Conservation (phyloP, 1,140 invertebrate species). For the Tachypleus tridentatus region DNA sequence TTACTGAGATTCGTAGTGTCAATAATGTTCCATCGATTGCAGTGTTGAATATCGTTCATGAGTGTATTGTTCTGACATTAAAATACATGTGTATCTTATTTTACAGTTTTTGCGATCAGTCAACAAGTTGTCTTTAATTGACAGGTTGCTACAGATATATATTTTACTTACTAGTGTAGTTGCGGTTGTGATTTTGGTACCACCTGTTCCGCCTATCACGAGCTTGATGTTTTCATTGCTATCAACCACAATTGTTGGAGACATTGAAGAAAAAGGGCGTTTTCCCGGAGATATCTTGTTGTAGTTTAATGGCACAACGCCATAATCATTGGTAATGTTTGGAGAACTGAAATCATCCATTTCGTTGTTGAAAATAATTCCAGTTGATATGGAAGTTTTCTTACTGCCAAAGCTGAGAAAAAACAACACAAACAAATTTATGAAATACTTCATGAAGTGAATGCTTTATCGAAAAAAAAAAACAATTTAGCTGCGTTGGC, state of each 20-base stretch:
- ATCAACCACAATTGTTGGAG: constrained; percentile 36
- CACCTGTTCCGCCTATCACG: constrained; percentile 40
- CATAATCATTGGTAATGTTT: constrained; percentile 38
- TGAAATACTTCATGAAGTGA: no score
- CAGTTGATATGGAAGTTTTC: constrained; percentile 34
- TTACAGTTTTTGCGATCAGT: no score
- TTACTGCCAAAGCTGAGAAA: constrained; percentile 34
- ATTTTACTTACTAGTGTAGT: constrained; percentile 31
- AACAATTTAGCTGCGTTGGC: no score
- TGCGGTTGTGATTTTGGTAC: constrained; percentile 40
- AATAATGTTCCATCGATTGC: no score
- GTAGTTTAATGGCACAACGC: constrained; percentile 33
- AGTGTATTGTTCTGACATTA: no score
- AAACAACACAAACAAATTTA: no score
- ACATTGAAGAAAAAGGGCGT: constrained; percentile 36
- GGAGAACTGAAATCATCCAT: constrained; percentile 46
- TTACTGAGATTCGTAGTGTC: no score
- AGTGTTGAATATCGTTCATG: no score
- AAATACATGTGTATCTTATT: no score
- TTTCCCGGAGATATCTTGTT: constrained; percentile 41
- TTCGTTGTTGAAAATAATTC: constrained; percentile 43
- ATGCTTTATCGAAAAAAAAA: no score
- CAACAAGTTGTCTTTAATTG: no score
- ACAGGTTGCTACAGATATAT: no score
- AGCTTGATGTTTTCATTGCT: constrained; percentile 26